These are phyloP conservation scores for Phymatocera aterrima DNA, from an alignment of 2,888 invertebrate species.

Conservation along the genomic window DNA sequence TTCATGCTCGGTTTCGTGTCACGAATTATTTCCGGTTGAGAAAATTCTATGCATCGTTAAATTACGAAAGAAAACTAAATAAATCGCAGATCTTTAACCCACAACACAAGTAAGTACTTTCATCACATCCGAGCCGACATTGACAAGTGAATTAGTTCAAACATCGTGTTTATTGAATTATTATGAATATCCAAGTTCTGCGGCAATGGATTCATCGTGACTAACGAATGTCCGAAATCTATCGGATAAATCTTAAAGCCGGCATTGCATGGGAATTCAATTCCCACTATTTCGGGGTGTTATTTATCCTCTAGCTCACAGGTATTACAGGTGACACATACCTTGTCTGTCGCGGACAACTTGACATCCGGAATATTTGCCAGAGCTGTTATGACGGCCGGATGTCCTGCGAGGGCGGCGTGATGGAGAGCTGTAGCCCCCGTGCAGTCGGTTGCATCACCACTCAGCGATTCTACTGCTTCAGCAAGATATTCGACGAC, in stretches of 20 bases:
- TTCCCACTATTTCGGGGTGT: not conserved
- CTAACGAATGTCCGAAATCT: not conserved
- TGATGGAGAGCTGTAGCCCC: slow-evolving; percentile 87
- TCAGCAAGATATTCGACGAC: slow-evolving; percentile 78
- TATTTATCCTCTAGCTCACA: not conserved
- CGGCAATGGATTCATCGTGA: not conserved
- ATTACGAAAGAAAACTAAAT: not conserved
- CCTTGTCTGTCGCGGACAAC: slow-evolving; percentile 84
- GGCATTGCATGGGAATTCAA: not conserved
- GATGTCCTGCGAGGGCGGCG: slow-evolving; percentile 85
- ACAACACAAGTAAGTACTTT: not conserved
- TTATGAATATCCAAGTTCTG: not conserved
- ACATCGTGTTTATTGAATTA: too few species aligned
- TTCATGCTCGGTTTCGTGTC: not conserved
- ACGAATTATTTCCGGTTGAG: not conserved
- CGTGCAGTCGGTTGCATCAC: slow-evolving; percentile 81
- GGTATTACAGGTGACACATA: slow-evolving; percentile 70
- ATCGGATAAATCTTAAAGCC: not conserved
- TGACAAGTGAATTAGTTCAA: not conserved
- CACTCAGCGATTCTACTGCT: slow-evolving; percentile 79
- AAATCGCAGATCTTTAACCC: not conserved
- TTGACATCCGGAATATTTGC: slow-evolving; percentile 79
- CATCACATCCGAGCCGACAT: not conserved
- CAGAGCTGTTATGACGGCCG: slow-evolving; percentile 80
- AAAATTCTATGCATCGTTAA: not conserved